Base-by-base conservation (phyloP, 2,797 vertebrate genomes). In the Margarornis squamiger region DNA sequence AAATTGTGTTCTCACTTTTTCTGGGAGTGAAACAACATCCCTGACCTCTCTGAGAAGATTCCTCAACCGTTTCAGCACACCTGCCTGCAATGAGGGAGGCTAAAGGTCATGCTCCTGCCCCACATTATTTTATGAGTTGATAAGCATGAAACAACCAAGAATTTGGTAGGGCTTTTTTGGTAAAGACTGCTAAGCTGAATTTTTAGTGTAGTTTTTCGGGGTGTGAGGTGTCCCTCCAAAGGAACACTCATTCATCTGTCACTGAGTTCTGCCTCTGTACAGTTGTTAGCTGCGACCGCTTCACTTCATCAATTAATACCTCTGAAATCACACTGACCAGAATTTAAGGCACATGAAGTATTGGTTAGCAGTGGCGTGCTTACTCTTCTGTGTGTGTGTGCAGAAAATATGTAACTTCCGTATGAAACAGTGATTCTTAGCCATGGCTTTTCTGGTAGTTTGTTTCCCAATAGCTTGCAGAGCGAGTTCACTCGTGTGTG, bases 401-500 rank as follows among this genome's bases (percentile, higher is more conserved):
- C 34, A 68, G 68, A 19, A 52, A 68, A 65, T 23, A 22, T 11
- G 18, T 34, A 32, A 46, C 43, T 80, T 77, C 20, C 34, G 4
- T 26, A 10, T 49, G 59, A n/a, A 73, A 27, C 81, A 43, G 34
- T 39, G 63, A 32, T 71, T 63, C 20, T 57, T 34, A 46, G n/a
- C 46, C 38, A 14, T 92, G 43, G 22, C 51, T 82, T 54, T 86
- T 39, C 68, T 63, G 23, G 59, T 14, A 12, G 30, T 13, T 59
- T 55, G 51, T 89, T 93, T 96, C 62, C 58, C 32, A 21, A 0
- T 52, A 34, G 49, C 49, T 90, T 61, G 55, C 2, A 3, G 51
- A 73, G 70, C 0, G 0, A 14, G 38, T 55, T 89, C 65, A 22
- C n/a, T 62, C 0, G 1, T 67, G 39, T 10, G 39, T 59, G 51